These are phyloP conservation scores for Torymus auratus DNA, from an alignment of 2,888 invertebrate species.

Conservation along the genomic window DNA sequence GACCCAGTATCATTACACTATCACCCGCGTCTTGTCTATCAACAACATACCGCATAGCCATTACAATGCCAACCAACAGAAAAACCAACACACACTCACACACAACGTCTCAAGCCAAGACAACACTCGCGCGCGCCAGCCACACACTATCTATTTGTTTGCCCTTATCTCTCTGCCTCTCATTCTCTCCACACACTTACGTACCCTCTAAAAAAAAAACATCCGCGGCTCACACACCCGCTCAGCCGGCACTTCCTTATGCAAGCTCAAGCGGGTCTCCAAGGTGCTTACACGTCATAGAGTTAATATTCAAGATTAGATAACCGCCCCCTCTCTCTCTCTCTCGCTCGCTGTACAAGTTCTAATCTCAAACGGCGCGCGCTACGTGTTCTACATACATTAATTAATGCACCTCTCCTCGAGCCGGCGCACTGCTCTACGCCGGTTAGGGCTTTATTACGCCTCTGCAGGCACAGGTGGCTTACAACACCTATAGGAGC, in stretches of 20 bases:
- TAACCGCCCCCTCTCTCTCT: conserved; percentile 7
- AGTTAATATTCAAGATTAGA: conserved; percentile 58
- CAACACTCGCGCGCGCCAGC: too few species aligned
- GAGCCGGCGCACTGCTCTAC: background rate
- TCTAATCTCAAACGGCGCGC: conserved; percentile 49
- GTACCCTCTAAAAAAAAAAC: conserved; percentile 4
- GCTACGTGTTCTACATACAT: conserved; percentile 51
- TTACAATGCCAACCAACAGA: too few species aligned
- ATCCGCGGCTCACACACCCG: too few species aligned
- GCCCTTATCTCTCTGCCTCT: background rate
- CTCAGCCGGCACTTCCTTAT: background rate
- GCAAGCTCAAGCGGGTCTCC: conserved; percentile 23
- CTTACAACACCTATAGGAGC: background rate
- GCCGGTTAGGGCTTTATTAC: conserved; percentile 25
- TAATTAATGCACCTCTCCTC: conserved; percentile 52
- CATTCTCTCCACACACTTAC: too few species aligned
- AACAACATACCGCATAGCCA: too few species aligned
- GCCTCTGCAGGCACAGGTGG: background rate
- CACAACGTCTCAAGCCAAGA: too few species aligned
- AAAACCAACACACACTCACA: too few species aligned
- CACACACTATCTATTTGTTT: background rate
- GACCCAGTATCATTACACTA: too few species aligned
- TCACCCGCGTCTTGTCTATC: too few species aligned
- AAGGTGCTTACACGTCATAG: conserved; percentile 39
- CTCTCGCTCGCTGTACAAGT: conserved; percentile 42